These are phyloP conservation scores for Resseliella maxima DNA, from an alignment of 2,888 invertebrate species.

Conservation along the genomic window DNA sequence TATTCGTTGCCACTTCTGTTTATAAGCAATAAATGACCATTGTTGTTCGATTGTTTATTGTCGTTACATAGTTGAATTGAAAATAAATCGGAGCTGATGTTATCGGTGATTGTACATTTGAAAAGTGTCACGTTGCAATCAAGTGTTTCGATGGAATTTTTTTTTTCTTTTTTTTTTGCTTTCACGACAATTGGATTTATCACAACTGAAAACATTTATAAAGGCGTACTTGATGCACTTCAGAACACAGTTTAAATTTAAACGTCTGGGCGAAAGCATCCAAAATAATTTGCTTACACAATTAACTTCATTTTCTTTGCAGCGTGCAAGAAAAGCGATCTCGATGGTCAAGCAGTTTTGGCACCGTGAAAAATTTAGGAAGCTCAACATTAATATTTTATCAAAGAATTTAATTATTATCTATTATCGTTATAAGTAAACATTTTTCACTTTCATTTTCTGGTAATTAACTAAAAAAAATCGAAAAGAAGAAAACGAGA, in stretches of 20 bases:
- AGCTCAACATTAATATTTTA: conserved; percentile 14
- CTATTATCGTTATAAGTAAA: conserved; percentile 8
- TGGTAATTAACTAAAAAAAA: not conserved
- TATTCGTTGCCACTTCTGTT: too few species aligned
- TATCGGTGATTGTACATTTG: not conserved
- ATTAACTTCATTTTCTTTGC: conserved; percentile 36
- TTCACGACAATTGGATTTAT: too few species aligned
- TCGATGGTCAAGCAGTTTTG: conserved; percentile 38
- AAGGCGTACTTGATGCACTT: not conserved
- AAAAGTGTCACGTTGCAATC: not conserved
- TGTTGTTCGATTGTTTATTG: too few species aligned
- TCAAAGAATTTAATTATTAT: conserved; percentile 43
- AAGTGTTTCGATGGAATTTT: not conserved
- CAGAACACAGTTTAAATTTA: not conserved
- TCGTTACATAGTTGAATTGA: not conserved
- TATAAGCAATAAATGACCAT: too few species aligned
- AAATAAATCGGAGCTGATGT: not conserved
- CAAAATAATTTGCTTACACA: not conserved
- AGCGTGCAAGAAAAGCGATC: not conserved
- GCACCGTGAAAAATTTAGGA: conserved; percentile 20
- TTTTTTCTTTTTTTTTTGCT: not conserved
- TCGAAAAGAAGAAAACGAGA: not conserved
- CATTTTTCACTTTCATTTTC: not conserved
- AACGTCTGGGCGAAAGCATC: not conserved
- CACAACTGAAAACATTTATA: not conserved